Conservation (phyloP, 2,888 invertebrate species). For the Mimas tiliae region DNA sequence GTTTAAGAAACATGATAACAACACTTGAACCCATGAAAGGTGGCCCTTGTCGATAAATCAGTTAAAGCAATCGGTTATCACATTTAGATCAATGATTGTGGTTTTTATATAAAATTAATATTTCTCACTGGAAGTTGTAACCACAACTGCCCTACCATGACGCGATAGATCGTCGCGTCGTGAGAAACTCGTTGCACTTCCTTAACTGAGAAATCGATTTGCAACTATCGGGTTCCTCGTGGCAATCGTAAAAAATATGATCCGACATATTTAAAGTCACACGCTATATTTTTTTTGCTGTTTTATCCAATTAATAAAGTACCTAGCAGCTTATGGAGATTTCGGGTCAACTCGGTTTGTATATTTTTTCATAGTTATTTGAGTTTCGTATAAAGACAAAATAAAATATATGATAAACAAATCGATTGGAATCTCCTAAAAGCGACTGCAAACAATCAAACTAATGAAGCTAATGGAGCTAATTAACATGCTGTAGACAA, state of each 20-base stretch:
- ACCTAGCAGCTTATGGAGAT: neutral
- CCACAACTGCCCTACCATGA: conserved; percentile 53
- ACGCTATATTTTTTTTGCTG: neutral
- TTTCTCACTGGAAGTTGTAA: conserved; percentile 36
- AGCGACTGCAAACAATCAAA: too few relatives aligned
- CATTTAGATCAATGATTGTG: neutral
- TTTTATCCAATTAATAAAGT: neutral
- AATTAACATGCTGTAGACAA: neutral
- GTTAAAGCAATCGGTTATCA: conserved; percentile 1
- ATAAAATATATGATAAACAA: too few relatives aligned
- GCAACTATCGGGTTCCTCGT: conserved; percentile 39
- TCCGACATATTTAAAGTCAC: conserved; percentile 1
- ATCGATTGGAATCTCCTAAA: too few relatives aligned
- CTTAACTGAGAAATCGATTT: conserved; percentile 50
- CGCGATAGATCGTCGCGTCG: conserved; percentile 48
- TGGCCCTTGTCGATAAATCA: neutral
- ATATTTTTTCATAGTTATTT: too few relatives aligned
- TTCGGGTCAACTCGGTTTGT: too few relatives aligned
- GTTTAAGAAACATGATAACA: too few relatives aligned
- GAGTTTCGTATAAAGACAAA: too few relatives aligned
- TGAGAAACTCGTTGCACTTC: conserved; percentile 50
- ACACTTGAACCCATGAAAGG: neutral
- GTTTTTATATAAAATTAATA: conserved; percentile 29
- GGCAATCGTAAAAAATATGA: conserved; percentile 37
- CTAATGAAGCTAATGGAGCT: too few relatives aligned